Percentiles rank a stretch among this genome's conserved stretches.
Conservation (phyloP, 2,888 invertebrate genomes). For the Punctoribates punctum region DNA sequence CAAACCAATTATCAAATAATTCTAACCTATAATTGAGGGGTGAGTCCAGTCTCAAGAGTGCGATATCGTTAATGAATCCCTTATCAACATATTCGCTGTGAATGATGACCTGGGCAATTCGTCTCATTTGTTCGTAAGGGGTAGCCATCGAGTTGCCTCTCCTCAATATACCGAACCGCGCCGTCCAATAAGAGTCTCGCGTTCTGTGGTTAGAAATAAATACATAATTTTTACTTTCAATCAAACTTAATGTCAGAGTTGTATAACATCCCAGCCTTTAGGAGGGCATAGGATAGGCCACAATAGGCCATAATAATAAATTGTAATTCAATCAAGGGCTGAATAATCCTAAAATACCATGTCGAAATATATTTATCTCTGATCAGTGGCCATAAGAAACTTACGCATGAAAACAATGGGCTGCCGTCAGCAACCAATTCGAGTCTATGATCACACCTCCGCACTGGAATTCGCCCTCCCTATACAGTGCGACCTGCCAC, state of each 20-base stretch:
- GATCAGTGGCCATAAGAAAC: too few relatives aligned
- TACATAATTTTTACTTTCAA: too few relatives aligned
- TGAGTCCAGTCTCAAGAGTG: slow-evolving; percentile 64
- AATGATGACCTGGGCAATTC: slow-evolving; percentile 64
- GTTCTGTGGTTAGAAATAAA: slow-evolving; percentile 40
- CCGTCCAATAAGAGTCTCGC: slow-evolving; percentile 64
- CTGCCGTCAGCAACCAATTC: slow-evolving; percentile 72
- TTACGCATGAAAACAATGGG: slow-evolving; percentile 64
- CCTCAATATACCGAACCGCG: slow-evolving; percentile 69
- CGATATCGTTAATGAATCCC: slow-evolving; percentile 74
- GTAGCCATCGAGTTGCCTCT: slow-evolving; percentile 68
- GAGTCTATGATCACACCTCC: slow-evolving; percentile 69
- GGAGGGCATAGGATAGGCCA: too few relatives aligned
- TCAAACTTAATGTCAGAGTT: too few relatives aligned
- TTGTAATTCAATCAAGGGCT: too few relatives aligned
- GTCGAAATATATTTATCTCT: too few relatives aligned
- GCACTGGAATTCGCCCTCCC: slow-evolving; percentile 78
- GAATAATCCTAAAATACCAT: too few relatives aligned
- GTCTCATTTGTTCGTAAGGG: slow-evolving; percentile 68
- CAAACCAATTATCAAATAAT: too few relatives aligned
- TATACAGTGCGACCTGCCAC: slow-evolving; percentile 79
- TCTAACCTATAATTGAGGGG: slow-evolving; percentile 58
- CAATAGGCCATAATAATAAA: too few relatives aligned
- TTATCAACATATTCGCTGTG: slow-evolving; percentile 71
- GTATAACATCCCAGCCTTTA: too few relatives aligned